A percentile compares a stretch with the other conserved stretches of the same genome.
These are phyloP conservation scores for Thalassaphorura encarpata DNA, from an alignment of 1,140 invertebrate species.

Conservation along the genomic window DNA sequence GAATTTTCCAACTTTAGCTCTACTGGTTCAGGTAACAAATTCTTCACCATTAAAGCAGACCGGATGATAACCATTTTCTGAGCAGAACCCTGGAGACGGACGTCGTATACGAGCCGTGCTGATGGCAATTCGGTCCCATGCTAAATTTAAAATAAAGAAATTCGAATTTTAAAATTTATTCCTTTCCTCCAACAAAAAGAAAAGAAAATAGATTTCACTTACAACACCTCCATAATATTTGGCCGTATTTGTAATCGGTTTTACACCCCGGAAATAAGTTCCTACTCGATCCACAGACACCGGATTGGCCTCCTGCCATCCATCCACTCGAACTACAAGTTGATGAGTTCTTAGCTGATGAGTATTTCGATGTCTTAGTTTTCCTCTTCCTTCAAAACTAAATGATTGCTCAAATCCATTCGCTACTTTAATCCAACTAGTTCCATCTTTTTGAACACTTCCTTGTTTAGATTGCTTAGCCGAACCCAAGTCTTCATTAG, in stretches of 20 bases:
- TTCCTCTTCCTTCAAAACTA: conserved; percentile 68
- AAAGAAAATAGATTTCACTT: not conserved
- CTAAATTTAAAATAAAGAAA: conserved; percentile 3
- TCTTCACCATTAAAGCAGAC: conserved; percentile 72
- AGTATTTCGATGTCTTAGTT: conserved; percentile 63
- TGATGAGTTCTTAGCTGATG: conserved; percentile 74
- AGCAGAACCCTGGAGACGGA: conserved; percentile 82
- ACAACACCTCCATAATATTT: not conserved
- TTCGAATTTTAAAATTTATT: not conserved
- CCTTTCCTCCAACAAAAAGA: not conserved
- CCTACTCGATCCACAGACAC: conserved; percentile 93
- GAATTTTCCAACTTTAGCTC: conserved; percentile 49
- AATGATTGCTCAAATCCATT: conserved; percentile 64
- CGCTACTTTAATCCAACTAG: conserved; percentile 57
- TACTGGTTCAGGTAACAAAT: conserved; percentile 59
- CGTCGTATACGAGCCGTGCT: conserved; percentile 71
- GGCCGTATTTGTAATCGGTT: conserved; percentile 38
- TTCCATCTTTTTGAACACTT: conserved; percentile 10
- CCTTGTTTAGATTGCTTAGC: conserved; percentile 3
- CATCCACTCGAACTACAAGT: conserved; percentile 74
- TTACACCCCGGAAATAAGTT: conserved; percentile 75
- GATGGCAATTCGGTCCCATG: conserved; percentile 39
- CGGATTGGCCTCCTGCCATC: conserved; percentile 75
- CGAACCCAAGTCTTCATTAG: conserved; percentile 21
- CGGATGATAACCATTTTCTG: conserved; percentile 90